These are phyloP conservation scores for Encarsia formosa DNA, from an alignment of 2,888 invertebrate genomes.

Conservation along the genomic window DNA sequence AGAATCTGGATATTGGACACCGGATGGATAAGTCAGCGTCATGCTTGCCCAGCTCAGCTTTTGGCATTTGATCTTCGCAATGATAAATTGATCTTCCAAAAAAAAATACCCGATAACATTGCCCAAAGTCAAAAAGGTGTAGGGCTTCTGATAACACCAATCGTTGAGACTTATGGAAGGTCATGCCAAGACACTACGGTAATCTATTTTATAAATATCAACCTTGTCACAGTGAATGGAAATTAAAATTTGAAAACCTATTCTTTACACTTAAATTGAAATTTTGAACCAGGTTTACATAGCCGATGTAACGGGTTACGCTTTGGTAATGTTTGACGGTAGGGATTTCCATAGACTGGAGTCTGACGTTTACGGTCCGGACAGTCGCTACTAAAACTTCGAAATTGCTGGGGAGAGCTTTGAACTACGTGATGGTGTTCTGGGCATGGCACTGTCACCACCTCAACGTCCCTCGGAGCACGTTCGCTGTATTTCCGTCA, in stretches of 20 bases:
- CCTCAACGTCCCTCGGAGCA: not conserved
- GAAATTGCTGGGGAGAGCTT: conserved; percentile 56
- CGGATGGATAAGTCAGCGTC: conserved; percentile 58
- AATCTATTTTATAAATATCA: not conserved
- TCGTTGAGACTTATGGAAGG: conserved; percentile 29
- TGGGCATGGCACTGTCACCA: conserved; percentile 64
- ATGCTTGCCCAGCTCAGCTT: conserved; percentile 67
- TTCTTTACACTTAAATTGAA: too few relatives aligned
- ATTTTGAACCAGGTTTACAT: conserved; percentile 15
- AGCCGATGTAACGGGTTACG: conserved; percentile 21
- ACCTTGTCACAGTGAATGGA: too few relatives aligned
- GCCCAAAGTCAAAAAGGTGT: conserved; percentile 21
- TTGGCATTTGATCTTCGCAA: conserved; percentile 65
- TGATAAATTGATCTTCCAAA: conserved; percentile 37
- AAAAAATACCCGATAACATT: conserved; percentile 28
- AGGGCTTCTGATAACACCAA: conserved; percentile 34
- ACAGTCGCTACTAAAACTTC: conserved; percentile 10
- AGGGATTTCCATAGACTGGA: conserved; percentile 28
- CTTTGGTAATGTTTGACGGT: conserved; percentile 14
- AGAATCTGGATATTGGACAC: conserved; percentile 35
- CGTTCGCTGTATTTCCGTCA: conserved; percentile 31
- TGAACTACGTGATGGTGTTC: conserved; percentile 64
- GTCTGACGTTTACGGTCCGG: conserved; percentile 23
- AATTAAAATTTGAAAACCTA: too few relatives aligned
- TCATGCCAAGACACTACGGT: conserved; percentile 16